phyloP scores from a whole-genome alignment of 2,113 vertebrate genomes.

The Corythornis madagascariensis region DNA sequence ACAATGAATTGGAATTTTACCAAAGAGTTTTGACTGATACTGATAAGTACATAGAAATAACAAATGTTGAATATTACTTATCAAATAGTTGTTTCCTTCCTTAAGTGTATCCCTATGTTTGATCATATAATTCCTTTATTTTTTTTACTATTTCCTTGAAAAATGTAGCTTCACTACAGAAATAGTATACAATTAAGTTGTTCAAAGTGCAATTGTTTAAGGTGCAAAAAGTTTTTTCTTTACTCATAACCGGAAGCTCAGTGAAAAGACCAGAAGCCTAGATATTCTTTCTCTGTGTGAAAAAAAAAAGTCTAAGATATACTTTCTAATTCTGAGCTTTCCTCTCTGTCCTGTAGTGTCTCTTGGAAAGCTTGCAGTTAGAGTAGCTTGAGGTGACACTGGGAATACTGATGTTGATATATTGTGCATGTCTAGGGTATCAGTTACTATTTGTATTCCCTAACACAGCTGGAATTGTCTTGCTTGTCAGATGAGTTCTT shows the following conservation, averaged over 20 bases:
- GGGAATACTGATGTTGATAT: constrained; percentile 14
- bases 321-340: constrained; percentile 10
- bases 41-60: constrained; percentile 12
- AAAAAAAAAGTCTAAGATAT: background rate
- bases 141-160: background rate
- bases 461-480: constrained; percentile 1
- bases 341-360: background rate
- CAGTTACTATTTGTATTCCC: background rate
- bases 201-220: background rate
- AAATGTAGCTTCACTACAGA: background rate
- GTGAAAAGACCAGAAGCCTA: background rate
- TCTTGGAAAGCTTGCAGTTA: constrained; percentile 4
- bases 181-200: background rate
- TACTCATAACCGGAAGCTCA: background rate
- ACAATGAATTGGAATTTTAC: background rate
- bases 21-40: background rate
- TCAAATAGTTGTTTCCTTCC: background rate
- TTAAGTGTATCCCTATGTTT: background rate
- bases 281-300: background rate
- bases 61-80: background rate
- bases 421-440: background rate
- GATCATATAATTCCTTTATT: background rate
- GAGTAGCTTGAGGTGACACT: background rate
- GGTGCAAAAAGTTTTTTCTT: background rate
- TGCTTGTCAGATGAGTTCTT: constrained; percentile 7